Conservation (phyloP, 2,888 invertebrate species). For the Toxonevra muliebris region DNA sequence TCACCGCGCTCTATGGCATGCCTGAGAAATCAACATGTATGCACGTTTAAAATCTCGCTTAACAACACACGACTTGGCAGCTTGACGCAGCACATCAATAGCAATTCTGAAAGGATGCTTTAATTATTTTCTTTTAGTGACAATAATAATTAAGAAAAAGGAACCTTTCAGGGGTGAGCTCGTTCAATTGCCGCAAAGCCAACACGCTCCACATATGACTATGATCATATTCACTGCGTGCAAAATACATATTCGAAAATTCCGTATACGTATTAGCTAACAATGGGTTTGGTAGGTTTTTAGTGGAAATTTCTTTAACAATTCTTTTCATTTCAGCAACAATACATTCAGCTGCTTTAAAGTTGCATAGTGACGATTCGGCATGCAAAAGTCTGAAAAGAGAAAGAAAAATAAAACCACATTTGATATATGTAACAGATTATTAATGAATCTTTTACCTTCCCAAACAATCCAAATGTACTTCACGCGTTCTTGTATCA, state of each 20-base stretch:
- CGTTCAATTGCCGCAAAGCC: conserved; percentile 75
- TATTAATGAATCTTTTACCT: conserved; percentile 68
- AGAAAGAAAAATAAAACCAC: neutral
- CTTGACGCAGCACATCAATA: conserved; percentile 85
- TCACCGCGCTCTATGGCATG: conserved; percentile 69
- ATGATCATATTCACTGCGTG: conserved; percentile 86
- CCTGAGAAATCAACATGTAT: conserved; percentile 83
- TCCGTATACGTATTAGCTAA: conserved; percentile 81
- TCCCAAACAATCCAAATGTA: conserved; percentile 84
- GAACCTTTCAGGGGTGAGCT: conserved; percentile 71
- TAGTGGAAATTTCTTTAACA: conserved; percentile 67
- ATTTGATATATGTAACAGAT: neutral
- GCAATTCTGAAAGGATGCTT: conserved; percentile 68
- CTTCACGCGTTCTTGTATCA: conserved; percentile 70
- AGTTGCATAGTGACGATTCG: conserved; percentile 83
- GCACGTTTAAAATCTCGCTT: conserved; percentile 86
- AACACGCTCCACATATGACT: conserved; percentile 80
- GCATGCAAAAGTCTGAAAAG: conserved; percentile 79
- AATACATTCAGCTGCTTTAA: conserved; percentile 79
- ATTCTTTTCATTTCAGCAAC: conserved; percentile 69
- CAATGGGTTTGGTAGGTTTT: conserved; percentile 65
- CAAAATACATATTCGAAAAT: conserved; percentile 83
- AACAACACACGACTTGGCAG: conserved; percentile 89
- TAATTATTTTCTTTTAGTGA: too few relatives aligned
- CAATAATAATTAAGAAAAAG: neutral